A percentile compares a stretch with the other conserved stretches of the same genome.
phyloP scores from a whole-genome alignment of 2,113 vertebrate species.

The Danionella cerebrum region DNA sequence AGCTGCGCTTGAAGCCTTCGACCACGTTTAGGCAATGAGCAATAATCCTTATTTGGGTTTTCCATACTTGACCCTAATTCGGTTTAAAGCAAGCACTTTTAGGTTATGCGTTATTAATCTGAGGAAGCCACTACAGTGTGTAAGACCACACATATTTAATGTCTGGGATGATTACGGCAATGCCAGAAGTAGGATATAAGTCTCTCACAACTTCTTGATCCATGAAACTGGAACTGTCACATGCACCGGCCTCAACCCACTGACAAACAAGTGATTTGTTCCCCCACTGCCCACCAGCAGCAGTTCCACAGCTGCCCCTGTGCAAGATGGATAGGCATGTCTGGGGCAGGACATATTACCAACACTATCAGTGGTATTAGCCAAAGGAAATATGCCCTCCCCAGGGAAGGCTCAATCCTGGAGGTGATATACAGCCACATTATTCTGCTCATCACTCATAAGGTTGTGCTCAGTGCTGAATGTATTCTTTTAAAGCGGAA shows the following conservation, averaged over 20 bases:
- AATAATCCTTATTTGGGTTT: too few species aligned
- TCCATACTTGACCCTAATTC: too few species aligned
- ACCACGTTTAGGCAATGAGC: too few species aligned
- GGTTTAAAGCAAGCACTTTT: too few species aligned
- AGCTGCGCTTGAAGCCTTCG: too few species aligned
- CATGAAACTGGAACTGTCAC: slow-evolving; percentile 39
- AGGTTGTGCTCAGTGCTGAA: slow-evolving; percentile 12
- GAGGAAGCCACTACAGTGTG: too few species aligned
- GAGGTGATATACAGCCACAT: slow-evolving; percentile 24
- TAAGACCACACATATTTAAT: slow-evolving; percentile 23
- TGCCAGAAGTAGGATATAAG: background rate
- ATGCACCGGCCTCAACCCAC: background rate
- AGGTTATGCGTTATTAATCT: too few species aligned
- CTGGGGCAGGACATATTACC: slow-evolving; percentile 31
- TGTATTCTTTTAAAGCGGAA: slow-evolving; percentile 33
- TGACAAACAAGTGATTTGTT: slow-evolving; percentile 43
- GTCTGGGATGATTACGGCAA: slow-evolving; percentile 5
- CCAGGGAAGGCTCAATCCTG: slow-evolving; percentile 29
- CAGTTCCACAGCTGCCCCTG: slow-evolving; percentile 10
- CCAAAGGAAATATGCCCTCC: slow-evolving; percentile 35
- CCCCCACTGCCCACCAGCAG: slow-evolving; percentile 13
- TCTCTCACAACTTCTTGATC: slow-evolving; percentile 30
- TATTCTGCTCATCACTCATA: slow-evolving; percentile 27
- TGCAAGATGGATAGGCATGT: slow-evolving; percentile 19
- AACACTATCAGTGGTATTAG: slow-evolving; percentile 42